Evolutionary conservation across 2,113 vertebrate species (phyloP).

Genomic region (Periophthalmodon schlosseri): DNA sequence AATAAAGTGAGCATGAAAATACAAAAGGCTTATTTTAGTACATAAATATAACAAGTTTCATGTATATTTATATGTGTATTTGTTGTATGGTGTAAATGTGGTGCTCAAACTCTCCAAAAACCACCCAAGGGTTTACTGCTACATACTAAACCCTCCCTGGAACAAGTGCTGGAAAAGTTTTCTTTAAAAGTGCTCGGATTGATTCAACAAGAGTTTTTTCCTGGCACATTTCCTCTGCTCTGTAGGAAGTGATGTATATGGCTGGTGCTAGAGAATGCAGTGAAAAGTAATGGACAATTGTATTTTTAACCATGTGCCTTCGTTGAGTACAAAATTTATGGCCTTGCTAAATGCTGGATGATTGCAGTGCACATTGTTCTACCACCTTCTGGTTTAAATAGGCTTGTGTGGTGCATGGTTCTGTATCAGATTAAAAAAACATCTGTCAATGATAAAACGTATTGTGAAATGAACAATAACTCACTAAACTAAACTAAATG

Average conservation of each 20-base stretch:
- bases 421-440: conserved; percentile 29
- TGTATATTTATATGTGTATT: background rate
- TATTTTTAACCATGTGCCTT: conserved; percentile 15
- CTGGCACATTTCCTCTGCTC: conserved; percentile 51
- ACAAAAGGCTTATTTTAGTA: background rate
- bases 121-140: conserved; percentile 57
- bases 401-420: background rate
- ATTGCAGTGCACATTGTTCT: background rate
- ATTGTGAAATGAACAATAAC: conserved; percentile 15
- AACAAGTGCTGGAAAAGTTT: conserved; percentile 64
- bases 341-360: background rate
- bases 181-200: conserved; percentile 44
- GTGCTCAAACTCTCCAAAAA: conserved; percentile 40
- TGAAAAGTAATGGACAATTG: conserved; percentile 57
- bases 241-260: conserved; percentile 62
- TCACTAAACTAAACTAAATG: background rate
- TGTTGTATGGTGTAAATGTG: background rate
- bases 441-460: conserved; percentile 56
- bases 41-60: background rate
- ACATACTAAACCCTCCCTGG: conserved; percentile 62
- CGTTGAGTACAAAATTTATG: background rate
- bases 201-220: conserved; percentile 60
- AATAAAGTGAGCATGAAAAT: too few species aligned
- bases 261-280: conserved; percentile 35
- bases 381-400: background rate